A percentile compares a stretch with the other conserved stretches of the same genome.
phyloP scores from a whole-genome alignment of 92 coral and sea anemone species.

The Epizoanthus rinbou region DNA sequence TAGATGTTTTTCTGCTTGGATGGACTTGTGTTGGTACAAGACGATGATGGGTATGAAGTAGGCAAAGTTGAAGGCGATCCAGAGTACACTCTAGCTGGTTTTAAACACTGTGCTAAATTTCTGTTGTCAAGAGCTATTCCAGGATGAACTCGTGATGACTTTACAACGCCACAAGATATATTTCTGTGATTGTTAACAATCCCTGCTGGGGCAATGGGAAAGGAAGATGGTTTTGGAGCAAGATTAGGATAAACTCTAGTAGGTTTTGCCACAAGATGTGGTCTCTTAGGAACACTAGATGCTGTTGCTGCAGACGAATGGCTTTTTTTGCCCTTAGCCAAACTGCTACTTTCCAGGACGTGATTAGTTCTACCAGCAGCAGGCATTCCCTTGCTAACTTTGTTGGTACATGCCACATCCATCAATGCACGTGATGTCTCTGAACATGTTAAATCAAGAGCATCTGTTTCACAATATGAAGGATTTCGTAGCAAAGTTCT shows the following conservation, averaged over 20 bases:
- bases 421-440: conserved; percentile 29
- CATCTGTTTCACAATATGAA: conserved; percentile 25
- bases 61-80: conserved; percentile 6
- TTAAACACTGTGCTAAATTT: neutral
- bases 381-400: neutral
- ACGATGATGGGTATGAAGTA: neutral
- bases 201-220: neutral
- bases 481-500: conserved; percentile 19
- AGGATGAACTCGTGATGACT: conserved; percentile 10
- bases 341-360: neutral
- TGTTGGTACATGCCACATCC: neutral
- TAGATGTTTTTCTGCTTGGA: conserved; percentile 14
- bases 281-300: neutral
- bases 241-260: conserved; percentile 13
- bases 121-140: conserved; percentile 24
- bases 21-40: neutral
- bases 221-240: conserved; percentile 15
- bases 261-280: conserved; percentile 2
- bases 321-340: conserved; percentile 9
- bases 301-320: conserved; percentile 19
- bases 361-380: neutral
- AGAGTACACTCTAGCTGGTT: neutral
- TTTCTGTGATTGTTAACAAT: conserved; percentile 10
- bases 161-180: conserved; percentile 7
- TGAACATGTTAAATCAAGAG: neutral